Base-by-base conservation (phyloP, 2,797 vertebrate species). In the Danio jaintianensis region DNA sequence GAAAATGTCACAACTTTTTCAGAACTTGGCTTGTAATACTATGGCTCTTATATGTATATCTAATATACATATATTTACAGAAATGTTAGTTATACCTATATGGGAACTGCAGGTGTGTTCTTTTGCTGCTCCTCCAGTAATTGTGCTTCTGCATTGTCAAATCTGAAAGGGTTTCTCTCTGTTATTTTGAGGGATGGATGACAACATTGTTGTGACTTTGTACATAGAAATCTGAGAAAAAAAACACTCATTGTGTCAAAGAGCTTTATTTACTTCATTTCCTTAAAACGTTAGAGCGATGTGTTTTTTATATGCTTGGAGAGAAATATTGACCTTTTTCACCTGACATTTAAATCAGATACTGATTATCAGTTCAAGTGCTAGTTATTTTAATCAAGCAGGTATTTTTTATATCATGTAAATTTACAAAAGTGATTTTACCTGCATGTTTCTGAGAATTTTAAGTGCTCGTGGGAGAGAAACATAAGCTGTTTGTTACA, bases 171-270 rank as follows among this genome's bases (percentile, higher is more conserved):
- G 63, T 43, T 55, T 86, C 83, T 86, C 85, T 86, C 85, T 84
- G 83, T 86, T 86, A 81, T 82, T 86, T 86, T 84, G 85, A 86
- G 83, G 75, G 85, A 86, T 43, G 13, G 55, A 64, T 73, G 58
- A 48, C 63, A 78, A 59, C 59, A 52, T 9, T 36, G 36, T 20
- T 63, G 8, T 22, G 29, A 53, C 53, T 43, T 61, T 47, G 20
- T 78, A 29, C 29, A 18, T 55, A 7, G 11, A 59, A 20, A 12
- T 40, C 1, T 12, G 4, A 53, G 61, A 63, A 56, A 63, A 56
- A 66, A 63, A 59, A 67, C 56, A 38, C 71, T 81, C 16, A 22
- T 16, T 59, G 61, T 15, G 11, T 78, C 78, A 75, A 38, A 12
- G 7, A 15, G 59, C 9, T 53, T 15, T 7, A 10, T 64, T 78